Conservation (phyloP, 2,888 invertebrate species). For the Hedychridium roseum region DNA sequence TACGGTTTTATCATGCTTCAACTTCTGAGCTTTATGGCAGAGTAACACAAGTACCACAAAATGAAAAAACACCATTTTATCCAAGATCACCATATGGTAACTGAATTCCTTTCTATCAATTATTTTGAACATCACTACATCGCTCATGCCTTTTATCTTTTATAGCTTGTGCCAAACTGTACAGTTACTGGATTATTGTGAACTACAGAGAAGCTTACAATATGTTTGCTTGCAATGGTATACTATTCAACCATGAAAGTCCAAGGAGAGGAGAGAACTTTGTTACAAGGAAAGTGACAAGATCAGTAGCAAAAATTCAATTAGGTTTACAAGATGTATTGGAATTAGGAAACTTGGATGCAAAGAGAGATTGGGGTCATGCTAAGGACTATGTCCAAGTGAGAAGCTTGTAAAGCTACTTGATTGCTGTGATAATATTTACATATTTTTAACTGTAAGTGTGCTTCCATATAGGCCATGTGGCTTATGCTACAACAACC, state of each 20-base stretch:
- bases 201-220: conserved; percentile 96
- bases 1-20: conserved; percentile 94
- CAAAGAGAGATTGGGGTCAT: conserved; percentile 98
- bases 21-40: conserved; percentile 96
- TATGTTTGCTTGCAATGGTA: conserved; percentile 96
- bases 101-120: neutral
- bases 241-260: conserved; percentile 96
- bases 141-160: conserved; percentile 9
- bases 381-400: conserved; percentile 96
- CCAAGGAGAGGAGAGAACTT: conserved; percentile 97
- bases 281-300: conserved; percentile 97
- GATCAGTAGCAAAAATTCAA: conserved; percentile 96
- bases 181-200: conserved; percentile 94
- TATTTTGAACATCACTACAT: neutral
- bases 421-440: neutral
- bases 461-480: conserved; percentile 82
- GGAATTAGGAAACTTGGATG: conserved; percentile 94
- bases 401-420: conserved; percentile 23
- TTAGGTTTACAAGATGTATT: conserved; percentile 85
- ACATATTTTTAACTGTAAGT: neutral
- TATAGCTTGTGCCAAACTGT: conserved; percentile 92
- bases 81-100: conserved; percentile 95
- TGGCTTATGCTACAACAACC: conserved; percentile 98
- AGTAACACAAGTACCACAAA: conserved; percentile 91
- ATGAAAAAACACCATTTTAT: conserved; percentile 94